phyloP scores from a whole-genome alignment of 2,797 vertebrate species.

The Sciurus carolinensis region DNA sequence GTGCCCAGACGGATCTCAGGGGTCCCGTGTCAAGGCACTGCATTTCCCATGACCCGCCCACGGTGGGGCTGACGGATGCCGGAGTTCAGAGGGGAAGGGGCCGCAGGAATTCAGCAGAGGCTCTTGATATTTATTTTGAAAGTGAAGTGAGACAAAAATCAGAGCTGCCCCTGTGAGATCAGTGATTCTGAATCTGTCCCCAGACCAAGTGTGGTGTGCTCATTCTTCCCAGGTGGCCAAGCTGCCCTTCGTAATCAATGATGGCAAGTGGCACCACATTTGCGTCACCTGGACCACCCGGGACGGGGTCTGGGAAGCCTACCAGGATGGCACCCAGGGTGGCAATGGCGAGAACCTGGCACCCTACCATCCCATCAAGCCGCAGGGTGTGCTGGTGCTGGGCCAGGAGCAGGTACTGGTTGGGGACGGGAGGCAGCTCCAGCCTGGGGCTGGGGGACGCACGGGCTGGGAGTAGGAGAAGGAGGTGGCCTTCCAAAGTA shows the following conservation, averaged over 20 bases:
- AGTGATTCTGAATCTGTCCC: accelerated
- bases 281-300: slow-evolving; percentile 97
- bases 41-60: accelerated
- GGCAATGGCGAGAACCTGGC: slow-evolving; percentile 96
- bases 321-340: slow-evolving; percentile 95
- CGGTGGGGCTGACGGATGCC: accelerated
- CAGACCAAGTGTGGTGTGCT: accelerated
- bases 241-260: slow-evolving; percentile 96
- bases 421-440: too few relatives aligned
- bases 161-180: accelerated
- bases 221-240: slow-evolving; percentile 93
- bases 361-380: slow-evolving; percentile 97
- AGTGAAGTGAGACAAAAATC: accelerated
- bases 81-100: neutral
- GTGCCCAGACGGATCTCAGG: neutral
- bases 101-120: neutral
- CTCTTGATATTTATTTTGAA: neutral
- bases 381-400: slow-evolving; percentile 95
- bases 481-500: too few relatives aligned
- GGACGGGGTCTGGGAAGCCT: slow-evolving; percentile 98
- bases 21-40: neutral
- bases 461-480: too few relatives aligned
- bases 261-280: slow-evolving; percentile 98
- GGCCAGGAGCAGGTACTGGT: slow-evolving; percentile 96
- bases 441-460: accelerated